These are phyloP conservation scores for Drosophila pandora DNA, from an alignment of 1,140 invertebrate species.

Conservation along the genomic window DNA sequence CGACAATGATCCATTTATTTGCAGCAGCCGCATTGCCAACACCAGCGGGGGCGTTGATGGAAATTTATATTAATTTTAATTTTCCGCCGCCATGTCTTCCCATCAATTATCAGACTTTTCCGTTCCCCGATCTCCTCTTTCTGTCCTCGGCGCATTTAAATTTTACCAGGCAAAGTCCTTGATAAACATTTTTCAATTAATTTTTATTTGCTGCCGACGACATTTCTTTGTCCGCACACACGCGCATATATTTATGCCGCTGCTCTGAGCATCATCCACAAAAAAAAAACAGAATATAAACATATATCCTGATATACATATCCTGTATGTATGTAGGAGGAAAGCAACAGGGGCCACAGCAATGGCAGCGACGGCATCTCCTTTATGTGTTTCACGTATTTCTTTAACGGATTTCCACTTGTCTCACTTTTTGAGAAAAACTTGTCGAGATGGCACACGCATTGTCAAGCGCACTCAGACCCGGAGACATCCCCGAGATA, in stretches of 20 bases:
- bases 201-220: conserved; percentile 78
- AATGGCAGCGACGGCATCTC: conserved; percentile 42
- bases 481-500: conserved; percentile 19
- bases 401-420: conserved; percentile 81
- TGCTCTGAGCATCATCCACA: conserved; percentile 11
- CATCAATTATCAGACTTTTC: conserved; percentile 45
- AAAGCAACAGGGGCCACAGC: conserved; percentile 8
- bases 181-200: conserved; percentile 82
- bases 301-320: not conserved
- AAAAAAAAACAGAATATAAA: not conserved
- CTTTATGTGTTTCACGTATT: conserved; percentile 76
- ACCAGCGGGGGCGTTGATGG: conserved; percentile 4
- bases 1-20: conserved; percentile 52
- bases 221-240: conserved; percentile 64
- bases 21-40: not conserved
- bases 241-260: conserved; percentile 29
- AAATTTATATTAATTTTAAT: conserved; percentile 47
- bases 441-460: conserved; percentile 70
- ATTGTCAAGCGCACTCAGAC: conserved; percentile 57
- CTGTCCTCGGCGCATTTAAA: conserved; percentile 39
- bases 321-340: not conserved
- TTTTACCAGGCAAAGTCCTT: conserved; percentile 66
- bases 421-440: conserved; percentile 75
- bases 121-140: not conserved
- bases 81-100: conserved; percentile 16